Percentiles rank a stretch among this genome's conserved stretches.
phyloP scores from a whole-genome alignment of 2,113 vertebrate genomes.

The Elaphurus davidianus region DNA sequence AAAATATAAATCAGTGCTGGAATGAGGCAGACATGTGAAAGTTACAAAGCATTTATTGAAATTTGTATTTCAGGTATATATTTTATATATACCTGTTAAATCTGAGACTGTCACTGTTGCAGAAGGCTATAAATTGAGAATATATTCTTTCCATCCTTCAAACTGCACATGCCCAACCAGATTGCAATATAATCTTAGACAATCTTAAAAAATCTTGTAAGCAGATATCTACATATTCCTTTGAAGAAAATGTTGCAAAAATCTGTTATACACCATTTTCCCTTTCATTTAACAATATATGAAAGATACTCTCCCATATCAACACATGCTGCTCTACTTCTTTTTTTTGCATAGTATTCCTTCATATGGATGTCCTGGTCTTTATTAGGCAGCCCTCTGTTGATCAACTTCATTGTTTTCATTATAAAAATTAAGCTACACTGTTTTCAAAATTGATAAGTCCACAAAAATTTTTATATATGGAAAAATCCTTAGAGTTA shows the following conservation, averaged over 20 bases:
- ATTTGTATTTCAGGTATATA: neutral
- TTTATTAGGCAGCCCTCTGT: neutral
- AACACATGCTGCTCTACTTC: neutral
- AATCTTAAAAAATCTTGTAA: neutral
- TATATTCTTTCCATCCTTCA: constrained; percentile 23
- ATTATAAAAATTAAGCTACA: neutral
- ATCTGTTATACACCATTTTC: neutral
- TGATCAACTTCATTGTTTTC: neutral
- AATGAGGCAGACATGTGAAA: neutral
- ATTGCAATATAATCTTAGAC: neutral
- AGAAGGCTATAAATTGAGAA: neutral
- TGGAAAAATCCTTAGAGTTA: neutral
- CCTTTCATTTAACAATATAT: neutral
- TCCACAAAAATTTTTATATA: neutral
- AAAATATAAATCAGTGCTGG: constrained; percentile 16
- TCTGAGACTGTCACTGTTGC: neutral
- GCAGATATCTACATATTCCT: neutral
- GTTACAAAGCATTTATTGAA: neutral
- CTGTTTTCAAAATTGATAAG: neutral
- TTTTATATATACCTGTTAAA: neutral
- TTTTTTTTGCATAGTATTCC: neutral
- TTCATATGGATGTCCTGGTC: neutral
- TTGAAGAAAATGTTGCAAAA: neutral
- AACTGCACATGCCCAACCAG: neutral
- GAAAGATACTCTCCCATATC: neutral